Evolutionary conservation across 2,797 vertebrate species (phyloP).

Genomic region (Linurgus olivaceus): DNA sequence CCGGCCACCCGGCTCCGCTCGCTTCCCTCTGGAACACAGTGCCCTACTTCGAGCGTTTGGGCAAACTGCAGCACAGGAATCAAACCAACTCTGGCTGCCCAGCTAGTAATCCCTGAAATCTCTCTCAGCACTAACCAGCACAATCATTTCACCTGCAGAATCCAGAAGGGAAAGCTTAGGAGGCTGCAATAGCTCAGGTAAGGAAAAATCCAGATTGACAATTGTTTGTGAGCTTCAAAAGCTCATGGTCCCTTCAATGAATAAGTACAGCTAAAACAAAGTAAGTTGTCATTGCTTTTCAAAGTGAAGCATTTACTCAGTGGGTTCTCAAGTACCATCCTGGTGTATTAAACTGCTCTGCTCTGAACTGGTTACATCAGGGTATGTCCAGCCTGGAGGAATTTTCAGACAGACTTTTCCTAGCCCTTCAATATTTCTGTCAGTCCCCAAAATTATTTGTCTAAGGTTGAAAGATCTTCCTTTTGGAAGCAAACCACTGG

Average conservation of each 20-base stretch:
- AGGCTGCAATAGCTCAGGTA: background rate
- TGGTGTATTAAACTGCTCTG: background rate
- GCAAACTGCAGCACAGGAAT: conserved; percentile 33
- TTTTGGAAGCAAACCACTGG: background rate
- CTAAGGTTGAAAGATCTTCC: background rate
- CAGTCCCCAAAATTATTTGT: background rate
- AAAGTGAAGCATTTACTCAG: background rate
- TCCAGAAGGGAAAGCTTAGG: background rate
- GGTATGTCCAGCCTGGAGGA: accelerated
- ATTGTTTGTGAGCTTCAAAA: background rate
- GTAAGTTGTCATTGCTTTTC: background rate
- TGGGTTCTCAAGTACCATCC: background rate
- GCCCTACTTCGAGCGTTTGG: conserved; percentile 68
- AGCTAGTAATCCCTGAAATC: background rate
- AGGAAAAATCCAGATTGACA: background rate
- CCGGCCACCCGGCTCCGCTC: background rate
- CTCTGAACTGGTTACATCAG: background rate
- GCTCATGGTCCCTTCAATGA: accelerated
- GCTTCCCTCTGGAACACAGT: conserved; percentile 46
- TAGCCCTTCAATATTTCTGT: background rate
- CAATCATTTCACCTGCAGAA: background rate
- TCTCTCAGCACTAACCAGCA: background rate
- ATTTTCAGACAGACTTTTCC: background rate
- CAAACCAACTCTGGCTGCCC: conserved; percentile 4
- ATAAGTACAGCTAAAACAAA: background rate